Percentiles rank a stretch among this genome's conserved stretches.
These are phyloP conservation scores for Cardiocondyla obscurior DNA, from an alignment of 1,140 invertebrate species.

Conservation along the genomic window DNA sequence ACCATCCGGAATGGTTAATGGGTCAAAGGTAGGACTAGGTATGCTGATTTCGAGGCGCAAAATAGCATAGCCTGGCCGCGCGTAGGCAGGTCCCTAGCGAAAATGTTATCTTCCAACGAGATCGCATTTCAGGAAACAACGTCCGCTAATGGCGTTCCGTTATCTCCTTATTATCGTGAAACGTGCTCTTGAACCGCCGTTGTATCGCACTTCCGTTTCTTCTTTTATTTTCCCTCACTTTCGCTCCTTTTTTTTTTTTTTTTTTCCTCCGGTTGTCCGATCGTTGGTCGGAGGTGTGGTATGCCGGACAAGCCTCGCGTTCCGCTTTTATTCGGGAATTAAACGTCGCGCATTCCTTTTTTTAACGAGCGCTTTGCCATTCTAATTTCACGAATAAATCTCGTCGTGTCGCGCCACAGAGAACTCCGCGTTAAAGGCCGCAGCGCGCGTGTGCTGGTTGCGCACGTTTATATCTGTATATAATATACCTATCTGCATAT, in stretches of 20 bases:
- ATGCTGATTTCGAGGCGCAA: constrained; percentile 25
- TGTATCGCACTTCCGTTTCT: background rate
- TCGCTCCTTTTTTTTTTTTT: background rate
- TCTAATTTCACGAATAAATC: constrained; percentile 41
- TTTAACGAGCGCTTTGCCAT: constrained; percentile 34
- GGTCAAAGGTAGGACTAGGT: constrained; percentile 6
- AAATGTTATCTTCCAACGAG: constrained; percentile 9
- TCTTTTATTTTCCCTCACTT: too few relatives aligned
- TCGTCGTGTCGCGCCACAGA: background rate
- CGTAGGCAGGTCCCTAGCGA: background rate
- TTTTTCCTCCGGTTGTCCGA: background rate
- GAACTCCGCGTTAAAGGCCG: background rate
- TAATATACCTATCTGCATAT: background rate
- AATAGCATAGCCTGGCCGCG: background rate
- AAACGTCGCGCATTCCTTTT: constrained; percentile 16
- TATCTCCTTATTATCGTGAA: constrained; percentile 22
- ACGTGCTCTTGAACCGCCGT: background rate
- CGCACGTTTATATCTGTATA: background rate
- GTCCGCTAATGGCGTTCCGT: constrained; percentile 18
- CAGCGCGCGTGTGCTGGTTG: background rate
- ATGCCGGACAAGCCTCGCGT: background rate
- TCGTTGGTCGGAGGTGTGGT: background rate
- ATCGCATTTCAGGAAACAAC: constrained; percentile 21
- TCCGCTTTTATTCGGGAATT: constrained; percentile 29
- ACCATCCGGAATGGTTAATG: constrained; percentile 1